Base-by-base conservation (phyloP, 2,888 invertebrate genomes). In the Pseudolycoriella hygida region DNA sequence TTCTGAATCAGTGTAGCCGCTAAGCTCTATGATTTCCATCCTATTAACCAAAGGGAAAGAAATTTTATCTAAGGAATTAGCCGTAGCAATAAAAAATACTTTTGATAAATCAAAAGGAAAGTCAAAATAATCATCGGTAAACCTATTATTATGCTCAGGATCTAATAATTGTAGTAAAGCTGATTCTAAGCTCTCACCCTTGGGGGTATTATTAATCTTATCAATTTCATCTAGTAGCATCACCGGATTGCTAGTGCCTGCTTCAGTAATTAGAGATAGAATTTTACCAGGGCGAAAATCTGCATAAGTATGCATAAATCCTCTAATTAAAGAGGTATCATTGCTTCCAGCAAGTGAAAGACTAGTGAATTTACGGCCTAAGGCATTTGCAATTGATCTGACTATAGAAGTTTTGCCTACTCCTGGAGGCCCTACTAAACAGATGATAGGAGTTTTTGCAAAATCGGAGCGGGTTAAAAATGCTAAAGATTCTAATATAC, bases 1-100 rank as follows among this genome's bases (percentile, higher is more conserved):
- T 62, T 98, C 98, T 62, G 99, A 94, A 0, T 96, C 93, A 1
- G 98, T 92, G 68, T 99, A 99, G 12, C 86, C 89, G 0, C 96
- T 94, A 75, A 98, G 93, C 58, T 97, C 92, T 51, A 99, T 98
- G 71, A 99, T 83, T 66, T 98, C 98, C 98, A 99, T 99, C 50
- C 98, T 74, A 64, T 98, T 98, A 37, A 89, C 67, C 37, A 98
- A 68, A 1, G 98, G 96, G 59, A 96, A 96, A 0, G 98, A 96
- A 54, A 98, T 97, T 0, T 88, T 88, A 39, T 97, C 93, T 1
- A 83, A 73, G 0, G 92, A 77, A 65, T 98, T 98, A 10, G 98
- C 98, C 0, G 98, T 99, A 61, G 97, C 97, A 57, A 98, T 97
- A 62, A 99, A 98, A 17, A 98, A 68, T 32, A 98, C 90, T 61